Base-by-base conservation (phyloP, 2,113 vertebrate species). In the Takifugu flavidus region DNA sequence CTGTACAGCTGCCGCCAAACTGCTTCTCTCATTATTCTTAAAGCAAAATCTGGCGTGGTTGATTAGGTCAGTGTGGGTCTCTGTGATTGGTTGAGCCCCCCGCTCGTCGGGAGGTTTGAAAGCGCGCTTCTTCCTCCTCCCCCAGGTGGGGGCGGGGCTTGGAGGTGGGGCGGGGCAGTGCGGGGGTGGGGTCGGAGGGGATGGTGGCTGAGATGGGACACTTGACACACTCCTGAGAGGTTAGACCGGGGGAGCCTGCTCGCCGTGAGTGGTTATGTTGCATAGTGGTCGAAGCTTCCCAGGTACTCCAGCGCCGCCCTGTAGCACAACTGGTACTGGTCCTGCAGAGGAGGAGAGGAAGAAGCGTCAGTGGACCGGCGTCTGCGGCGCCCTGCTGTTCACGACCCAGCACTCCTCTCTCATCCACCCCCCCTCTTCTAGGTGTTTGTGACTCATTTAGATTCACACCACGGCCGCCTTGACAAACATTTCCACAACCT, bases 221-320 rank as follows among this genome's bases (percentile, higher is more conserved):
- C 86, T 89, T 90, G 86, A 82, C 87, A 89, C 84, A 77, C 88
- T 89, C 89, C 88, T 90, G 89, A 89, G 86, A 83, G 88, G 82
- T 82, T 43, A 74, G 77, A 84, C 82, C 83, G 55, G 79, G 79
- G 56, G 56, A 64, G 65, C 82, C 62, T 80, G 80, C 59, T 78
- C 49, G 66, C 66, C 67, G 72, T 64, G 68, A 80, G 86, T 84
- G 85, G 85, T 97, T 99, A 99, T 93, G 97, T 99, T 99, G 96
- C 97, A 98, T 99, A 99, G 95, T 99, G 97, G 92, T 99, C 97
- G 29, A 99, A 99, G 92, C 97, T 99, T 85, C 97, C 96, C 75
- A 99, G 92, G 89, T 99, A 98, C 89, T 99, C 97, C 90, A 99
- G 87, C 0, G 95, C 96, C 0, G 97, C 97, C 53, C 95, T 87